Conservation (phyloP, 2,888 invertebrate species). For the Nudaria mundana region DNA sequence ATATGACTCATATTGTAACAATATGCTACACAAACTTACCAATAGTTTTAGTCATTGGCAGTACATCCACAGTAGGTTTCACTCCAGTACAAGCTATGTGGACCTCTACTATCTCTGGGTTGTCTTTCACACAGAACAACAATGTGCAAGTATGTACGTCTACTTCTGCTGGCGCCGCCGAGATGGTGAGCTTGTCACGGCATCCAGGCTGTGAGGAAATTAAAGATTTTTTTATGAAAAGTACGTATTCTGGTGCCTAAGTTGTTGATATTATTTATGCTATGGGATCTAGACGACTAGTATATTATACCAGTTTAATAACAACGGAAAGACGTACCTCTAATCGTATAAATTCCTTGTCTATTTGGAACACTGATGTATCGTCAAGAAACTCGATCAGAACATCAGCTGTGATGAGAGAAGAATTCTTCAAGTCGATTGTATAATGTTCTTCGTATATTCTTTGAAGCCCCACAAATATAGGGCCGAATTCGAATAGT, state of each 20-base stretch:
- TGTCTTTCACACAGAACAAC: constrained; percentile 76
- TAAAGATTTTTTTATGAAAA: not conserved
- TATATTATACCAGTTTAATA: no score
- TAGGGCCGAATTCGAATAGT: constrained; percentile 71
- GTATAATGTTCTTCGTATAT: constrained; percentile 68
- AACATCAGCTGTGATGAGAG: constrained; percentile 72
- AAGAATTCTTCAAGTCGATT: constrained; percentile 78
- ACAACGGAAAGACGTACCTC: no score
- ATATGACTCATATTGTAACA: no score
- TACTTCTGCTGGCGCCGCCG: constrained; percentile 63
- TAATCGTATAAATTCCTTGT: constrained; percentile 55
- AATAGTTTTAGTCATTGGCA: constrained; percentile 61
- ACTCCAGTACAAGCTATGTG: constrained; percentile 76
- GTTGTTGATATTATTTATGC: no score
- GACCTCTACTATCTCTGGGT: constrained; percentile 79
- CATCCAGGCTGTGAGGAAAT: constrained; percentile 54
- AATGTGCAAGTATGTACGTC: constrained; percentile 53
- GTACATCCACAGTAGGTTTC: constrained; percentile 71
- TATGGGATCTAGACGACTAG: no score
- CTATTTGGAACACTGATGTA: constrained; percentile 66
- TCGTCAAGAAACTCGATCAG: constrained; percentile 66
- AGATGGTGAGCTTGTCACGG: constrained; percentile 55
- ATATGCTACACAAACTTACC: constrained; percentile 47
- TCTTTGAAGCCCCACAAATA: constrained; percentile 65
- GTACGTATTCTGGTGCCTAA: not conserved